Evolutionary conservation across 2,797 vertebrate genomes (phyloP).

Genomic region (Apogon talboti): DNA sequence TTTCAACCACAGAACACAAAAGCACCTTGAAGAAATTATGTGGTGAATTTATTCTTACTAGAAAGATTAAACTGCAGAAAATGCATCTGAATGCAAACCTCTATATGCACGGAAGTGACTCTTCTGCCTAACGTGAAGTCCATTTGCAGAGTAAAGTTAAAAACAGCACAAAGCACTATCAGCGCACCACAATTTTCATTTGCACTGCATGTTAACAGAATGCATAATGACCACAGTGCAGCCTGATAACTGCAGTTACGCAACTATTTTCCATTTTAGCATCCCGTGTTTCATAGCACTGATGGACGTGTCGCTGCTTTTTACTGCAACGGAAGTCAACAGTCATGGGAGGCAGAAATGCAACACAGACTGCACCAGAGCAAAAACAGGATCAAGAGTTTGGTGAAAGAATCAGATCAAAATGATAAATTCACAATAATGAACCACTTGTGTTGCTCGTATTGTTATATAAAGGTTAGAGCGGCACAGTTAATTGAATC

Average conservation of each 20-base stretch:
- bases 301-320: slow-evolving; percentile 20
- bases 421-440: too few species aligned
- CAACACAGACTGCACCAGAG: background rate
- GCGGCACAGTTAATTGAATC: too few species aligned
- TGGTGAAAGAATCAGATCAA: too few species aligned
- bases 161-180: slow-evolving; percentile 4
- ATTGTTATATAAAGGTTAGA: too few species aligned
- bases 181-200: slow-evolving; percentile 1
- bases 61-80: background rate
- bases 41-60: background rate
- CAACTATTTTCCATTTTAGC: slow-evolving; percentile 50
- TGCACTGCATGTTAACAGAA: slow-evolving; percentile 18
- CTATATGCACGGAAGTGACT: background rate
- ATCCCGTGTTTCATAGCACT: slow-evolving; percentile 22
- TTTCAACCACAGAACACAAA: slow-evolving; percentile 29
- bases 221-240: background rate
- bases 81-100: slow-evolving; percentile 1
- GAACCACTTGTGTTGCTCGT: too few species aligned
- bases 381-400: too few species aligned
- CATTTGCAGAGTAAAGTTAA: background rate
- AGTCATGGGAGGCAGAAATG: slow-evolving; percentile 22
- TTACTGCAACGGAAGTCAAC: slow-evolving; percentile 11
- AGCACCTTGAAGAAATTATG: background rate
- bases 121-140: background rate
- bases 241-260: slow-evolving; percentile 33